Evolutionary conservation across 2,888 invertebrate genomes (phyloP), one percentile per base, ranked within the genome.

Genomic region (Tubiluchus corallicola): DNA sequence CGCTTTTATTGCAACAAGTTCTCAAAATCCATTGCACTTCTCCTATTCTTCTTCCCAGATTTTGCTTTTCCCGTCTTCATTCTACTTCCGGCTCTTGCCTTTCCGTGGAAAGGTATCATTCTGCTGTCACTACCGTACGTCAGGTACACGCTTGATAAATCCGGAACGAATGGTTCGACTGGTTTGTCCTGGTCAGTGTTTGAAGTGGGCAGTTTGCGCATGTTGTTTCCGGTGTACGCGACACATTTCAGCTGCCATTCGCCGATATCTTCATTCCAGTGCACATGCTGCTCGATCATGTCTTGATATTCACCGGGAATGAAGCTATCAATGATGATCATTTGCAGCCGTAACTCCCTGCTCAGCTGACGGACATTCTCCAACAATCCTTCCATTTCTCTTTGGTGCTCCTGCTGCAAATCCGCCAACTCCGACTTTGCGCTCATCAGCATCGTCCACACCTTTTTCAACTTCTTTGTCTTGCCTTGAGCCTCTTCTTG

Each of bases 171-270:
- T n/a, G n/a, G n/a, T n/a, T n/a, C n/a, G n/a, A n/a, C n/a, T n/a
- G n/a, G n/a, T n/a, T n/a, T n/a, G n/a, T n/a, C n/a, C n/a, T n/a
- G n/a, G n/a, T n/a, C n/a, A n/a, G n/a, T n/a, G n/a, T n/a, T n/a
- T 39, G 38, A 38, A n/a, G n/a, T n/a, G n/a, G n/a, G n/a, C n/a
- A n/a, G 60, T 60, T 82, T 82, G 47, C 80, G 72, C 88, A 96
- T 94, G 62, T 98, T 98, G 68, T 98, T 98, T 0, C 96, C 96
- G 4, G 94, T 90, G 65, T 98, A 98, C 0, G 96, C 96, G 4
- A 98, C 90, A 64, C 94, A 94, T 62, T 82, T 81, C 40, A 98
- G 73, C 63, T 96, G 92, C 84, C 94, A 98, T 65, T 98, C 96
- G 21, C 94, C 94, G 21, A 92, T 83, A 58, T 96, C 94, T 64